Conservation (phyloP, 2,113 vertebrate species). For the Prinia subflava region DNA sequence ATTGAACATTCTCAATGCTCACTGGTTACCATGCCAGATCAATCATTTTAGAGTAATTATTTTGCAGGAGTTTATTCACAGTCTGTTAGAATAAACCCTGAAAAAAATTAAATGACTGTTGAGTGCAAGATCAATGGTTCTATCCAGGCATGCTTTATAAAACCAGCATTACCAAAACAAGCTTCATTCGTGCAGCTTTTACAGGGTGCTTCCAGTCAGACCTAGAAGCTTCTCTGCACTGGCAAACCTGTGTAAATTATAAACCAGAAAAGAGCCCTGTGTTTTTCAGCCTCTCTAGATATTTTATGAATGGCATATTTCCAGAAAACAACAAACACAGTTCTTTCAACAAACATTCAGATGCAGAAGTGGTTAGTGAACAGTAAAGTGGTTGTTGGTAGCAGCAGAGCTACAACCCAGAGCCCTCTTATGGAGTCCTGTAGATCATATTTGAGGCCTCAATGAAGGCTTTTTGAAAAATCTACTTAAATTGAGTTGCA, state of each 20-base stretch:
- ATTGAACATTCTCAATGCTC: not conserved
- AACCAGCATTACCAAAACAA: not conserved
- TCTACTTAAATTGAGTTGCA: conserved; percentile 7
- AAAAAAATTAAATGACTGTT: not conserved
- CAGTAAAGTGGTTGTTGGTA: not conserved
- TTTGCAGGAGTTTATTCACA: conserved; percentile 21
- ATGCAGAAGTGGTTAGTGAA: not conserved
- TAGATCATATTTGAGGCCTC: not conserved
- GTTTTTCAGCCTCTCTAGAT: not conserved
- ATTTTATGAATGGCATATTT: not conserved
- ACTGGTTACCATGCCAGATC: not conserved
- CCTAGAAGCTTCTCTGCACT: not conserved
- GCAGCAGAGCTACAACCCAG: not conserved
- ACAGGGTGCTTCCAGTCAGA: not conserved
- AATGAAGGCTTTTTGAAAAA: not conserved
- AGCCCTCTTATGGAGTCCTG: not conserved
- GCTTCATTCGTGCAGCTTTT: not conserved
- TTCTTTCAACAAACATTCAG: not conserved
- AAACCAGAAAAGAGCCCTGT: not conserved
- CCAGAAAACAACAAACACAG: not conserved
- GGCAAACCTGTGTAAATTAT: not conserved
- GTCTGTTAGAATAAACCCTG: conserved; percentile 15
- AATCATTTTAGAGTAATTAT: conserved; percentile 17
- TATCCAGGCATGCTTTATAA: not conserved
- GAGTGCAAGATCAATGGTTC: not conserved